These are phyloP conservation scores for Acronicta alni DNA, from an alignment of 2,888 invertebrate species.

Conservation along the genomic window DNA sequence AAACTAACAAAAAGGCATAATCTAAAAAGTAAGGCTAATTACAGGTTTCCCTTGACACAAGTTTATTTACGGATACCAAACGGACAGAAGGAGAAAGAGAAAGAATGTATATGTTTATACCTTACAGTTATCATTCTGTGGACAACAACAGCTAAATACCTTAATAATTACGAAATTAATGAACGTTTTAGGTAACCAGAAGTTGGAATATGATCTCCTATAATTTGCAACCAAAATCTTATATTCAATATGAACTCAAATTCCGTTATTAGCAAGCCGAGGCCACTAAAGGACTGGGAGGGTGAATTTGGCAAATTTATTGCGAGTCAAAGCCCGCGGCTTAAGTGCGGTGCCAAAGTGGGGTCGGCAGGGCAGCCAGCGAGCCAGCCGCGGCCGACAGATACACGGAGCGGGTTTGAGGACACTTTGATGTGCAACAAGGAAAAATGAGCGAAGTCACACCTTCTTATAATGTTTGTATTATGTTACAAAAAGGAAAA, in stretches of 20 bases:
- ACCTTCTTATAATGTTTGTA: neutral
- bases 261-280: slow-evolving; percentile 12
- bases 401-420: neutral
- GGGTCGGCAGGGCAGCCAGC: slow-evolving; percentile 27
- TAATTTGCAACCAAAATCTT: neutral
- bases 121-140: neutral
- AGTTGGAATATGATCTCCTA: neutral
- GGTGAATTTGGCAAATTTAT: slow-evolving; percentile 49
- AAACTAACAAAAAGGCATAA: too few species aligned
- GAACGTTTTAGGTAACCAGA: neutral
- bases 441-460: neutral
- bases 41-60: too few species aligned
- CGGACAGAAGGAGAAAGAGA: too few species aligned
- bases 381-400: slow-evolving; percentile 13
- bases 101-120: too few species aligned
- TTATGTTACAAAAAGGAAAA: neutral
- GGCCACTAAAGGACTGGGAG: slow-evolving; percentile 12
- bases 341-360: slow-evolving; percentile 44
- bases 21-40: too few species aligned
- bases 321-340: slow-evolving; percentile 17
- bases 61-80: too few species aligned
- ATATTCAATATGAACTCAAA: slow-evolving; percentile 21
- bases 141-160: neutral
- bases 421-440: slow-evolving; percentile 1
- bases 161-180: neutral